Evolutionary conservation across 2,888 invertebrate genomes (phyloP).

Genomic region (Polia nebulosa): DNA sequence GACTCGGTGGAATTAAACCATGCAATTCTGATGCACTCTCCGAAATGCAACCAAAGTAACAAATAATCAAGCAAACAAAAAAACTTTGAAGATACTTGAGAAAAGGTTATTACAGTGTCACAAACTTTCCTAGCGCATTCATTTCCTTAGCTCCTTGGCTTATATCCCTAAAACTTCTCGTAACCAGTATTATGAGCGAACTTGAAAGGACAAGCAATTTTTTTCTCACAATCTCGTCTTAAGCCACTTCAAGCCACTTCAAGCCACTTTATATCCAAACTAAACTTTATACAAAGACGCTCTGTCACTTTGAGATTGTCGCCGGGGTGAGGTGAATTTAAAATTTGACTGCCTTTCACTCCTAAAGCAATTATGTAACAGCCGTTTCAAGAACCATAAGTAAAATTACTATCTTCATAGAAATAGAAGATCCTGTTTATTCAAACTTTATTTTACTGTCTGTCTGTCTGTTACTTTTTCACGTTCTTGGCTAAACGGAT

Average conservation of each 20-base stretch:
- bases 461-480: too few species aligned
- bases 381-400: slow-evolving; percentile 28
- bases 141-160: slow-evolving; percentile 8
- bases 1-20: too few species aligned
- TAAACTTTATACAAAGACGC: slow-evolving; percentile 74
- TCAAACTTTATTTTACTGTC: too few species aligned
- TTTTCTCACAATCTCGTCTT: slow-evolving; percentile 17
- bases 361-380: slow-evolving; percentile 50
- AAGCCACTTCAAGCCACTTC: slow-evolving; percentile 68
- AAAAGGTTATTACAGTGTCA: neutral
- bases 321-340: slow-evolving; percentile 70
- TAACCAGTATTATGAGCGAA: slow-evolving; percentile 34
- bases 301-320: slow-evolving; percentile 78
- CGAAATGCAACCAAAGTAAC: too few species aligned
- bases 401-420: slow-evolving; percentile 30
- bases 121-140: neutral
- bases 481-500: too few species aligned
- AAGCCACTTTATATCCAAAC: slow-evolving; percentile 62
- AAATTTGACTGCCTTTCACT: slow-evolving; percentile 69
- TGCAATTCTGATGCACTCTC: too few species aligned
- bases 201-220: slow-evolving; percentile 17
- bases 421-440: slow-evolving; percentile 25
- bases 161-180: slow-evolving; percentile 12
- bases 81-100: neutral
- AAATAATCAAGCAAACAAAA: neutral